Conservation (phyloP, 2,888 invertebrate species). For the Agonopterix alstromeriana region DNA sequence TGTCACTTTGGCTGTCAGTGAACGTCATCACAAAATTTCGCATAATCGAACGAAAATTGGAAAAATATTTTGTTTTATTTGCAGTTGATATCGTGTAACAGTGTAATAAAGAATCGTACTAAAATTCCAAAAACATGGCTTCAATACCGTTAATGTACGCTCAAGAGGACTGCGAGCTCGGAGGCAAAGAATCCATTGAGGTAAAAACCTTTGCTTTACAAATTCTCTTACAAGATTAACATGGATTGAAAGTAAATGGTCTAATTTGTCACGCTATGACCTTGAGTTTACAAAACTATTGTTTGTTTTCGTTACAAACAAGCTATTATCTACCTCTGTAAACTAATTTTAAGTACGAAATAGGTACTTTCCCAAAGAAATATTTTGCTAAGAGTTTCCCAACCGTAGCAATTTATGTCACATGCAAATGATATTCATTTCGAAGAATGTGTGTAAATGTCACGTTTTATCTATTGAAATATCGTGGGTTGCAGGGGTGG, state of each 20-base stretch:
- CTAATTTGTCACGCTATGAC: conserved; percentile 7
- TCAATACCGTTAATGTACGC: conserved; percentile 78
- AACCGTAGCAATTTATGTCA: no score
- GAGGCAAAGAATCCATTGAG: conserved; percentile 78
- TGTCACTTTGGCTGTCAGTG: not conserved
- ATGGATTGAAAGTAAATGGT: conserved; percentile 8
- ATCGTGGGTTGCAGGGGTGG: no score
- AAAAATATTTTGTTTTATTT: not conserved
- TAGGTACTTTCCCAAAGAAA: no score
- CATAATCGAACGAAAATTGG: not conserved
- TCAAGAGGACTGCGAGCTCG: conserved; percentile 81
- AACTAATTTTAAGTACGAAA: no score
- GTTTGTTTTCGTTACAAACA: not conserved
- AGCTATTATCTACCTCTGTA: not conserved
- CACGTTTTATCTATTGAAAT: no score
- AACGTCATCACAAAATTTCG: conserved; percentile 1
- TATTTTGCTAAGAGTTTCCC: no score
- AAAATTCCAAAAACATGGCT: conserved; percentile 42
- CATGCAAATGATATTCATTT: no score
- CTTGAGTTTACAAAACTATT: conserved; percentile 1
- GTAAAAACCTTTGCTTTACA: conserved; percentile 26
- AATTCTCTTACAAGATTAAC: not conserved
- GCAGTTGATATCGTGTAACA: not conserved
- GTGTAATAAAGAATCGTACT: not conserved
- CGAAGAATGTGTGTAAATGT: no score